phyloP scores from a whole-genome alignment of 2,113 vertebrate species.

The Oxygymnocypris stewartii region DNA sequence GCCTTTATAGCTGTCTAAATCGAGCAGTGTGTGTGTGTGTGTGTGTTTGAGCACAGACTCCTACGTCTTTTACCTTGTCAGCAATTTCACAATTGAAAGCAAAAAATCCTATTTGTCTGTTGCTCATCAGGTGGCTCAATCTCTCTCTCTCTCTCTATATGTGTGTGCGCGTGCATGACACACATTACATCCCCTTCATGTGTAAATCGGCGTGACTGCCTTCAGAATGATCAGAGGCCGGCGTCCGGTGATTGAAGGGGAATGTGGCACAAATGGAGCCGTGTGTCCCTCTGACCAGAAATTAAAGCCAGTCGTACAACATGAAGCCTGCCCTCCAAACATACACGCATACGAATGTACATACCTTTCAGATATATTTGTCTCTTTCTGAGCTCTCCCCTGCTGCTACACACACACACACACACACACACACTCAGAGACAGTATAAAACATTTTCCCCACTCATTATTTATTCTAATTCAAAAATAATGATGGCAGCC shows the following conservation, averaged over 20 bases:
- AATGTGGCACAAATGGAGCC: not conserved
- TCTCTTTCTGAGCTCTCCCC: conserved; percentile 8
- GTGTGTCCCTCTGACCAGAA: conserved; percentile 27
- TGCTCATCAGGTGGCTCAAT: not conserved
- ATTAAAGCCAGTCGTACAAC: conserved; percentile 20
- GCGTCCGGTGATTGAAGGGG: conserved; percentile 23
- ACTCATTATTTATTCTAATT: conserved; percentile 34
- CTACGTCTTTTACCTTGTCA: not conserved
- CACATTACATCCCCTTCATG: conserved; percentile 8
- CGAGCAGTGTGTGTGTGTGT: not conserved
- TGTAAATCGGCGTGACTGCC: not conserved
- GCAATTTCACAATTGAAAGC: conserved; percentile 18
- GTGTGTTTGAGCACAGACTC: not conserved
- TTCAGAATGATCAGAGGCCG: conserved; percentile 4
- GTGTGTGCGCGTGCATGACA: not conserved
- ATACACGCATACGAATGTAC: conserved; percentile 6
- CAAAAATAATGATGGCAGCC: conserved; percentile 28
- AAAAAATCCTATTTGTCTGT: conserved; percentile 28
- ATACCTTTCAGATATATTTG: conserved; percentile 34
- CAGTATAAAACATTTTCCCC: conserved; percentile 5
- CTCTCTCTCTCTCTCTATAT: not conserved
- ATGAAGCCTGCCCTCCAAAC: conserved; percentile 1
- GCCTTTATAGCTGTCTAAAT: conserved; percentile 7
- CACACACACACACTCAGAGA: not conserved
- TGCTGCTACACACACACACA: not conserved